Percentiles rank a stretch among this genome's conserved stretches.
Evolutionary conservation across 2,113 vertebrate species (phyloP).

Genomic region (Xyliphius kryptos): DNA sequence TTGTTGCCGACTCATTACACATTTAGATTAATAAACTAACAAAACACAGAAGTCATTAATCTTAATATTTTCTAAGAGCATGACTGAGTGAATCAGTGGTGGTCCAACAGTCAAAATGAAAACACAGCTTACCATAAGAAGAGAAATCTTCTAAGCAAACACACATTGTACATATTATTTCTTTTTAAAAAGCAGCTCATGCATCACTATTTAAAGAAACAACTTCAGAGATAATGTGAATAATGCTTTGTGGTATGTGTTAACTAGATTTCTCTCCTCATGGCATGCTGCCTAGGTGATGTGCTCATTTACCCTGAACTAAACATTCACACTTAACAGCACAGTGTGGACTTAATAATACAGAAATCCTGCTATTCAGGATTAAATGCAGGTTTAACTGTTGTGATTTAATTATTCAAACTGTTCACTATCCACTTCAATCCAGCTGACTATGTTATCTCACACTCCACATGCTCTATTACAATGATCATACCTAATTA

Average conservation of each 20-base stretch:
- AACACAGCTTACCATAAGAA: background rate
- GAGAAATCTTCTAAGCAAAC: conserved; percentile 18
- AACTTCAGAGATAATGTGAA: conserved; percentile 1
- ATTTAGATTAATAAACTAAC: conserved; percentile 13
- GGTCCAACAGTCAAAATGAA: conserved; percentile 7
- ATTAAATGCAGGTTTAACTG: background rate
- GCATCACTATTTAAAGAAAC: conserved; percentile 3
- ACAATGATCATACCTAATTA: too few relatives aligned
- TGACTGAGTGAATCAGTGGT: conserved; percentile 1
- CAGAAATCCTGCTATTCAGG: background rate
- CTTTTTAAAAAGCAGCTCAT: conserved; percentile 8
- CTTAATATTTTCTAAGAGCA: conserved; percentile 7
- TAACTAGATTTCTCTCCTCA: background rate
- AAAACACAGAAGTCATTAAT: background rate
- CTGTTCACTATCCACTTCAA: background rate
- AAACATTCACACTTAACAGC: background rate
- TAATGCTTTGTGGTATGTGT: conserved; percentile 1
- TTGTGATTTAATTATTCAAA: background rate
- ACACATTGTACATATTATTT: conserved; percentile 20
- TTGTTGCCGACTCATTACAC: background rate
- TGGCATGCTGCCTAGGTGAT: conserved; percentile 1
- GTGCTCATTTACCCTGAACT: conserved; percentile 3
- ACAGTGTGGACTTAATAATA: background rate
- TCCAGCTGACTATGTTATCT: too few relatives aligned
- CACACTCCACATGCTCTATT: too few relatives aligned